Conservation (phyloP, 2,113 vertebrate genomes). For the Oceanodroma tethys region DNA sequence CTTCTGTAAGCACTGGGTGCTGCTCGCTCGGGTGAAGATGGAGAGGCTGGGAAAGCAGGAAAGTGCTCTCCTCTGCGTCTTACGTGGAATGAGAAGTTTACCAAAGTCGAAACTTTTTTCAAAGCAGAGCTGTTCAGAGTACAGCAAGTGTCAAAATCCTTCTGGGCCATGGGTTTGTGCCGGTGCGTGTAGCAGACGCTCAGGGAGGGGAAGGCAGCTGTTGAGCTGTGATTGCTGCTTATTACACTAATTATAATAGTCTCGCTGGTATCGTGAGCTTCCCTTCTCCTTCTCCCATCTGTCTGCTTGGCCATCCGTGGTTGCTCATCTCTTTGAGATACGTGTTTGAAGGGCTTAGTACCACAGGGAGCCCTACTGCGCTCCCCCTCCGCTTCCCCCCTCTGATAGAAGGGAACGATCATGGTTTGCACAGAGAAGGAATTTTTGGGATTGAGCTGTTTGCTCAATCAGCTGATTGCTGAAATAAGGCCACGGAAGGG, state of each 20-base stretch:
- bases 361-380: accelerated
- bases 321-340: not conserved
- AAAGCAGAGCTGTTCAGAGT: not conserved
- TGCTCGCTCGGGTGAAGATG: not conserved
- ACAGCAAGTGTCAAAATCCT: not conserved
- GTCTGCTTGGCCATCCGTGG: not conserved
- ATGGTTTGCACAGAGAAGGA: not conserved
- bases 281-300: not conserved
- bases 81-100: not conserved
- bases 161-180: not conserved
- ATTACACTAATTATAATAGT: slow-evolving; percentile 32
- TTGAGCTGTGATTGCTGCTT: not conserved
- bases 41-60: not conserved
- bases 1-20: not conserved
- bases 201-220: not conserved
- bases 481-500: not conserved
- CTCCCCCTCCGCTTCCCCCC: accelerated
- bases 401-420: accelerated
- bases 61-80: not conserved
- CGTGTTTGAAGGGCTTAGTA: not conserved
- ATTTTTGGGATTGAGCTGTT: not conserved
- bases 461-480: not conserved
- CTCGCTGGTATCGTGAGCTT: not conserved
- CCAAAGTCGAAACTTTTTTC: not conserved
- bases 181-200: not conserved